Evolutionary conservation across 2,113 vertebrate genomes (phyloP).

Genomic region (Psittacula cyanocephala): DNA sequence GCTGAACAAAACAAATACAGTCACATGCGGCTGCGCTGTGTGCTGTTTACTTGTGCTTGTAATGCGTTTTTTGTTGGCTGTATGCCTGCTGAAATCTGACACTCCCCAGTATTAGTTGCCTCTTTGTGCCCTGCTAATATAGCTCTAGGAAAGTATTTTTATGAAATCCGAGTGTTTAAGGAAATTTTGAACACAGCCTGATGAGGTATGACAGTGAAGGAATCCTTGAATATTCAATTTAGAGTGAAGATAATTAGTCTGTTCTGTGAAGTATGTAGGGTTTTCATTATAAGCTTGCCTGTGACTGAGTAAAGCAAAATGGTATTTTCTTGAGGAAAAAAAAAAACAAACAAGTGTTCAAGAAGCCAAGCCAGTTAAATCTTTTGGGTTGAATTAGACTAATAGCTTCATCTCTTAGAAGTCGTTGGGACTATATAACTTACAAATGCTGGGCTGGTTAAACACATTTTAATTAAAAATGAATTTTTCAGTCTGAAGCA

Average conservation of each 20-base stretch:
- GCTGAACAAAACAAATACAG: not conserved
- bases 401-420: not conserved
- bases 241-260: not conserved
- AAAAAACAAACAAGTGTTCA: not conserved
- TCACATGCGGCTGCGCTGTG: accelerated
- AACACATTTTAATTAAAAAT: not conserved
- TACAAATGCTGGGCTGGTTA: not conserved
- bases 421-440: not conserved
- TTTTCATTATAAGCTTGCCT: not conserved
- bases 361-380: not conserved
- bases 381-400: not conserved
- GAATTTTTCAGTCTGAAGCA: not conserved
- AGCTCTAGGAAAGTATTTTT: not conserved
- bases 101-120: not conserved
- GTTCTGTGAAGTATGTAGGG: not conserved
- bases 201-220: not conserved
- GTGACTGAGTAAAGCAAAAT: not conserved
- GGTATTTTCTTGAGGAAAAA: not conserved
- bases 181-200: not conserved
- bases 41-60: not conserved
- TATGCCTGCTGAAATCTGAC: not conserved
- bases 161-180: not conserved
- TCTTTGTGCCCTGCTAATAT: not conserved
- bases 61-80: not conserved
- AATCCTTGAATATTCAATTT: not conserved